Base-by-base conservation (phyloP, 2,113 vertebrate genomes). In the Panurus biarmicus region DNA sequence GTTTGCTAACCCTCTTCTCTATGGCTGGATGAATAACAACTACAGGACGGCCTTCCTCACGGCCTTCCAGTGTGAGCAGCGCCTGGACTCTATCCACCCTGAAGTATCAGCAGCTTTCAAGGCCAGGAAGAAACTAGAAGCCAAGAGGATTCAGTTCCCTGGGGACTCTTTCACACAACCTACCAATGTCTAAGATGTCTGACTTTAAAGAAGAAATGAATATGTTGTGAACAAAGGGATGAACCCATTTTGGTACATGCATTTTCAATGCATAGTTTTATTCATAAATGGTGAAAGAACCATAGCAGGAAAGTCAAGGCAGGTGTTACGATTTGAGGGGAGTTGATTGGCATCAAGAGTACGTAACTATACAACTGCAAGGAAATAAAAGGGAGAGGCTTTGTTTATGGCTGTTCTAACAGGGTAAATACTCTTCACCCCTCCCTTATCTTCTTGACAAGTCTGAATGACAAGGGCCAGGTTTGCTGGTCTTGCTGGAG, bases 11-110 rank as follows among this genome's bases (percentile, higher is more conserved):
- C 99, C 99, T 21, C 97, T 99, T 33, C 98, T 99, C 48, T 99
- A 99, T 3, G 99, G 99, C 64, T 99, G 99, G 99, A 99, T 99
- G 99, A 99, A 99, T 95, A 98, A 94, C 93, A 99, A 99, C 98
- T 99, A 99, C 96, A 97, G 99, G 89, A 98, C 97, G 14, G 99
- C 98, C 26, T 99, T 99, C 94, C 94, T 99, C 56, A 98, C 98
- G 0, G 98, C 98, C 64, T 99, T 98, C 86, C 97, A 97, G 81
- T 99, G 98, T 7, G 97, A 98, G 24, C 96, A 97, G 67, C 96
- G 97, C 21, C 82, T 98, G 79, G 97, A 98, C 24, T 96, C 96
- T 38, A 97, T 98, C 88, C 98, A 98, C 50, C 97, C 97, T 0
- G 97, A 98, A 69, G 97, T 96, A 45, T 98, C 96, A 2, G 94